Evolutionary conservation across 2,797 vertebrate species (phyloP).

Genomic region (Myoxocephalus aenaeus): DNA sequence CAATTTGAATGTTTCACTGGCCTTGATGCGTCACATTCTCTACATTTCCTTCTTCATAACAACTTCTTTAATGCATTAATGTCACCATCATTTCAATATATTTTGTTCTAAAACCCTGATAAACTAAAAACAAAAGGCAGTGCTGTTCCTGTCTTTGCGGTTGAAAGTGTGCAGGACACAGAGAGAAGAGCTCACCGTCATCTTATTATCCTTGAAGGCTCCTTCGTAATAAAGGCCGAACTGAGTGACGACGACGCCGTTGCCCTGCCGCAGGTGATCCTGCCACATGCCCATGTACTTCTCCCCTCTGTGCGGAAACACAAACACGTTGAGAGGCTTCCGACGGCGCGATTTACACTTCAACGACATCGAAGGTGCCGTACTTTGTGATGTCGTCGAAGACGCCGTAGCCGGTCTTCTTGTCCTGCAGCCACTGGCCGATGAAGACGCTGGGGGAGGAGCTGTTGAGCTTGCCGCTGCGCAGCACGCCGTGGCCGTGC

Average conservation of each 20-base stretch:
- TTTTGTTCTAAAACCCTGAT: too few species aligned
- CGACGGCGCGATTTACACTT: too few species aligned
- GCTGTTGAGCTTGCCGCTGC: constrained; percentile 94
- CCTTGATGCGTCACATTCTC: too few species aligned
- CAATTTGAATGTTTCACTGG: too few species aligned
- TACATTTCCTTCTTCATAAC: too few species aligned
- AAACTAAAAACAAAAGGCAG: background rate
- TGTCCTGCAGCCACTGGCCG: constrained; percentile 95
- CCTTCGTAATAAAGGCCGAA: constrained; percentile 98
- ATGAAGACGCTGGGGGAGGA: constrained; percentile 98
- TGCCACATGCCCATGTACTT: constrained; percentile 99
- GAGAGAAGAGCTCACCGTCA: constrained; percentile 85
- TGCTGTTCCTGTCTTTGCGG: background rate
- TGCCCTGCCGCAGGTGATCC: constrained; percentile 93
- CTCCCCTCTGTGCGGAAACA: constrained; percentile 87
- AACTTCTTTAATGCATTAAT: too few species aligned
- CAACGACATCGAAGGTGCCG: too few species aligned
- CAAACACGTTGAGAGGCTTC: background rate
- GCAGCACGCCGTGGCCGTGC: constrained; percentile 94
- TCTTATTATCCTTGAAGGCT: constrained; percentile 94
- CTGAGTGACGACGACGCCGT: constrained; percentile 95
- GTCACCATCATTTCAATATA: too few species aligned
- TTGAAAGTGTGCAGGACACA: too few species aligned
- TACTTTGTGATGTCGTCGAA: constrained; percentile 99
- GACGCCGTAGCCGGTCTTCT: constrained; percentile 96